Evolutionary conservation across 1,140 invertebrate species (phyloP), one percentile per base, ranked within the genome.

Genomic region (Drosophila orena): DNA sequence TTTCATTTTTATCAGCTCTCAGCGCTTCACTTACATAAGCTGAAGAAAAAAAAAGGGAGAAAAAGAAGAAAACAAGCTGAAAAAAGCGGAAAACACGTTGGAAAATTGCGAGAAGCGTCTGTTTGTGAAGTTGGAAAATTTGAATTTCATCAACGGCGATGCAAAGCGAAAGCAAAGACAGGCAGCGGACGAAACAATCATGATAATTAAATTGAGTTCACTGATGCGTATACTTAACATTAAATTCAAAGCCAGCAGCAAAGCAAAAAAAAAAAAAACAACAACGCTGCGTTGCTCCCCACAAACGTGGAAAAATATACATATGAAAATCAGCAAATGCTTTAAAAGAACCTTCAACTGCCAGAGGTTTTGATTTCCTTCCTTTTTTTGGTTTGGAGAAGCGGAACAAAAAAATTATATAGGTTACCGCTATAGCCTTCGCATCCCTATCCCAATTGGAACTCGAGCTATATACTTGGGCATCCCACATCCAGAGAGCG

Each of bases 181-280:
- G 62, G 84, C 74, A 80, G 66, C 64, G 72, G 61, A 65, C 83
- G 58, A 89, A 85, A 90, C 85, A 89, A 89, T 89, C 84, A 89
- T 79, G 84, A 90, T 89, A 89, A 89, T 89, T 89, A 90, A 90
- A 89, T 89, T 85, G 85, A 76, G 85, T 85, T 89, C 85, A 89
- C 85, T 89, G 85, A 89, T 90, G 85, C 85, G 85, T 89, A 84
- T 81, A 89, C 85, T 89, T 72, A 90, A 81, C 85, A 89, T 89
- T 90, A 80, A 89, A 81, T 72, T 65, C 79, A 90, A 90, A 81
- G 60, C 58, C 69, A 69, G 44, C 59, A 52, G 17, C 58, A 53
- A 47, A 64, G 38, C 66, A 40, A 42, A 61, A 46, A 37, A 62
- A 46, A n/a, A n/a, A n/a, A n/a, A n/a, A n/a, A n/a, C n/a, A n/a